Base-by-base conservation (phyloP, 2,113 vertebrate genomes). In the Dipodomys spectabilis region DNA sequence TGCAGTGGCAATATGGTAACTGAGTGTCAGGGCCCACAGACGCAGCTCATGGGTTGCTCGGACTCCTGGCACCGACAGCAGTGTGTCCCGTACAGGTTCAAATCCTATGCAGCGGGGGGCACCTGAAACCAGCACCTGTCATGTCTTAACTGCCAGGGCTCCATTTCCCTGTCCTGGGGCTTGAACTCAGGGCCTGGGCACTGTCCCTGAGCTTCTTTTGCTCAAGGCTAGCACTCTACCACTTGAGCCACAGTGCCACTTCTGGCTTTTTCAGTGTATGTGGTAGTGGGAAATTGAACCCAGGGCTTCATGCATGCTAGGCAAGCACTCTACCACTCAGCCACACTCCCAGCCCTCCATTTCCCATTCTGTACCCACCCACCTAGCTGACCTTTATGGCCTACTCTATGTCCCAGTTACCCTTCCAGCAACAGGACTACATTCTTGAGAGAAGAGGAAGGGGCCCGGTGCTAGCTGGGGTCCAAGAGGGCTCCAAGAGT, bases 1-100 rank as follows among this genome's bases (percentile, higher is more conserved):
- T 32, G 98, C 99, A 0, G 99, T 99, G 68, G 98, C 96, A 32
- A 98, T 96, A 0, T 98, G 95, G 96, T 99, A 99, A 6, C 98
- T 98, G 89, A 98, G 96, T 0, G 99, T 99, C 96, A 99, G 98
- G 2, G 98, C 98, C 99, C 99, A 99, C 5, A 99, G 97, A n/a
- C 98, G 99, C 92, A 99, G 98, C 57, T 98, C 97, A 3, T 99
- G 99, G 85, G 98, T 93, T 0, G 98, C 98, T 93, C 97, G 99
- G 96, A 99, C 99, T 0, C 99, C 98, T 0, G 98, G 97, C 93
- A 99, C 97, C 0, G 98, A 98, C 95, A 99, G 97, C 95, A 99
- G 98, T 22, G 97, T 97, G 53, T 99, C 99, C 97, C 99, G 98
- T 97, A 99, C 99, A 0, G 97, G 98, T 4, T 98, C 98, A 1